phyloP scores from a whole-genome alignment of 2,888 invertebrate species.

The Epinotia ramella region DNA sequence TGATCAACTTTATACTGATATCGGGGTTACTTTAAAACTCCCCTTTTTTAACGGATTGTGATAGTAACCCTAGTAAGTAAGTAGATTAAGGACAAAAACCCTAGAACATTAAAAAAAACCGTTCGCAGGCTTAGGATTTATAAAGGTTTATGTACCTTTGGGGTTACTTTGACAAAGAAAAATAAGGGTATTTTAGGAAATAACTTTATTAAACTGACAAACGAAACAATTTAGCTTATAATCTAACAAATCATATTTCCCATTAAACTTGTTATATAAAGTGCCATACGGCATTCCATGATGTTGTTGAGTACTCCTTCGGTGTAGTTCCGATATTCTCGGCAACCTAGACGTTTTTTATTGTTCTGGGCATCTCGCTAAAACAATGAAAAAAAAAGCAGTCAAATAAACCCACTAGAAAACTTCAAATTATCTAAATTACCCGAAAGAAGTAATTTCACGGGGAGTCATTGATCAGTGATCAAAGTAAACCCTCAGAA shows the following conservation, averaged over 20 bases:
- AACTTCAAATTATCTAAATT: background rate
- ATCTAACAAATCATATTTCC: too few species aligned
- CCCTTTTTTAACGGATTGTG: background rate
- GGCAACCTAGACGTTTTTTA: background rate
- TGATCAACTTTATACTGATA: background rate
- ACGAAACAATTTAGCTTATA: too few species aligned
- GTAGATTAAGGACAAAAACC: background rate
- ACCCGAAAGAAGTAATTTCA: background rate
- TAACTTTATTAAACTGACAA: background rate
- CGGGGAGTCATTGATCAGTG: background rate
- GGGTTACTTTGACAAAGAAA: slow-evolving; percentile 1
- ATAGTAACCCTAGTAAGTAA: background rate
- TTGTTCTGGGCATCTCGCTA: background rate
- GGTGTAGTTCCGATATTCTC: background rate
- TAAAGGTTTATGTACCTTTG: too few species aligned
- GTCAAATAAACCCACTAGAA: background rate
- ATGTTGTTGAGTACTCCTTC: background rate
- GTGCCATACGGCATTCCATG: background rate
- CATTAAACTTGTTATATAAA: background rate
- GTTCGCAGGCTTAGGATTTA: background rate
- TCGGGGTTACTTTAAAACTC: background rate
- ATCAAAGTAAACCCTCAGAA: slow-evolving; percentile 8
- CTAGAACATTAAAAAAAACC: background rate
- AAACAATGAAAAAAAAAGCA: background rate
- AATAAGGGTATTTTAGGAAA: background rate